Conservation (phyloP, 1,140 invertebrate genomes). For the Drosophila sucinea region DNA sequence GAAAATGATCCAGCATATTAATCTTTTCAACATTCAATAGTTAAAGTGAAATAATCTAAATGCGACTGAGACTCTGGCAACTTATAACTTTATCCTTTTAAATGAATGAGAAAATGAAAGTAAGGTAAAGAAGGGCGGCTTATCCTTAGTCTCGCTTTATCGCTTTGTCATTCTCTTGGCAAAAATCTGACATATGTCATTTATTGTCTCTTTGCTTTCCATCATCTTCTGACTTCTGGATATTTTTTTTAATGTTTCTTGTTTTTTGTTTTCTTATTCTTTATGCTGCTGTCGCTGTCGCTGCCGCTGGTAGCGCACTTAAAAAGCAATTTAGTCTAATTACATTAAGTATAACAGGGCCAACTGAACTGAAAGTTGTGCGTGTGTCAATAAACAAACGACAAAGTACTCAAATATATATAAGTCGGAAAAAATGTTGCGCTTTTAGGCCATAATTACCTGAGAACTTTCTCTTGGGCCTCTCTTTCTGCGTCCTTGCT, state of each 20-base stretch:
- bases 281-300: constrained; percentile 24
- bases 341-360: constrained; percentile 75
- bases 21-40: no score
- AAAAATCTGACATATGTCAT: constrained; percentile 6
- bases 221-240: constrained; percentile 3
- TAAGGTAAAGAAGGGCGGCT: neutral
- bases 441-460: constrained; percentile 80
- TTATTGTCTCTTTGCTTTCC: neutral
- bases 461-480: constrained; percentile 66
- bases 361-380: constrained; percentile 61
- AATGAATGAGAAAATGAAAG: neutral
- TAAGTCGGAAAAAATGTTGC: constrained; percentile 62
- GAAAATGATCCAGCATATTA: no score
- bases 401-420: constrained; percentile 50
- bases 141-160: neutral
- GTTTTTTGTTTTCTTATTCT: constrained; percentile 5
- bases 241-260: neutral
- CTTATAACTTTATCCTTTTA: neutral
- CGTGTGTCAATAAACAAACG: constrained; percentile 76
- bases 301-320: constrained; percentile 52
- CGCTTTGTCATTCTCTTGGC: neutral
- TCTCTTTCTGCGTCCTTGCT: constrained; percentile 5
- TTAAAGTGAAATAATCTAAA: no score
- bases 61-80: no score
- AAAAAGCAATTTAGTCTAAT: constrained; percentile 81